Conservation (phyloP, 2,797 vertebrate species). For the Xenops minutus region DNA sequence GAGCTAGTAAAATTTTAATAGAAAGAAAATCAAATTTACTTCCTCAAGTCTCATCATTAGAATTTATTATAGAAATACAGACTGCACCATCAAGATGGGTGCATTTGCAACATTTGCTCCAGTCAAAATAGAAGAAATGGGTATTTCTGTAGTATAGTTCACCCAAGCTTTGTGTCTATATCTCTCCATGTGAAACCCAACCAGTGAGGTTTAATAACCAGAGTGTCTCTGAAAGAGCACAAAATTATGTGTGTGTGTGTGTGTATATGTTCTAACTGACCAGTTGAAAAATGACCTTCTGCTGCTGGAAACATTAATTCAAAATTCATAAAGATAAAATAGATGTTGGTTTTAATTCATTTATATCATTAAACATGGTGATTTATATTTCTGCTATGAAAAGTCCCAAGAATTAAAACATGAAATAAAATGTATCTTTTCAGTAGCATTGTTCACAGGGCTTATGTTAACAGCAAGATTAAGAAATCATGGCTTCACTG, state of each 20-base stretch:
- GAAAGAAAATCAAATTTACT: neutral
- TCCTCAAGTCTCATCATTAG: neutral
- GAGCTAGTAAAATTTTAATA: neutral
- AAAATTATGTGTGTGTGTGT: accelerated
- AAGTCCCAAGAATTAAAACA: neutral
- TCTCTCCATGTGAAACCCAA: neutral
- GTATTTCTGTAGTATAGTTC: neutral
- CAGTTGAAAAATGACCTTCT: neutral
- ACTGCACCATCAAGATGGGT: neutral
- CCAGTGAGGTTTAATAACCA: accelerated
- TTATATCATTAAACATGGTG: neutral
- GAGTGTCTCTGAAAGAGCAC: neutral
- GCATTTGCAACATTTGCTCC: neutral
- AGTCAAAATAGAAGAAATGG: neutral
- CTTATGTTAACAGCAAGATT: neutral
- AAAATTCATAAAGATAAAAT: neutral
- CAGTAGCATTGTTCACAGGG: neutral
- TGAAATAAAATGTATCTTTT: neutral
- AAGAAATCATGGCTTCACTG: neutral
- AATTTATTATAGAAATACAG: neutral
- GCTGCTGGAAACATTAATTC: neutral
- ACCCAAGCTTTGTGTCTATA: neutral
- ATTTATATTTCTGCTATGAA: neutral
- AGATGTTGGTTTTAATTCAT: neutral
- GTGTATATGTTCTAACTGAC: neutral